Percentiles rank a stretch among this genome's conserved stretches.
Evolutionary conservation across 2,888 invertebrate genomes (phyloP).

Genomic region (Drosophila prolongata): DNA sequence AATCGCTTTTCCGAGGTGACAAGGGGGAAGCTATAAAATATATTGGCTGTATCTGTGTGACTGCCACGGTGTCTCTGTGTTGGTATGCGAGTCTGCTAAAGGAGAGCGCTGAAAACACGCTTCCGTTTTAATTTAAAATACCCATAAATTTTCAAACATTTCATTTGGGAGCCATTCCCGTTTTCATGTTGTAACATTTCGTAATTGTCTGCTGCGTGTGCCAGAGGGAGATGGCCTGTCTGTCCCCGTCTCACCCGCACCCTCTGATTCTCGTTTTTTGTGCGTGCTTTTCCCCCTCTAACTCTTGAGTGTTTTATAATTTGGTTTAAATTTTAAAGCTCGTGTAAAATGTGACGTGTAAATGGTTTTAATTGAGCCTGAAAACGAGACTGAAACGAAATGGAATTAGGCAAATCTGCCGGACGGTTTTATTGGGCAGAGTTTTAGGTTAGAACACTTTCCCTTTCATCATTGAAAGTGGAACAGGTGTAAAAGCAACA

Average conservation of each 20-base stretch:
- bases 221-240: conserved; percentile 24
- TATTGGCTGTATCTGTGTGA: conserved; percentile 68
- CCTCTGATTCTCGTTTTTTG: not conserved
- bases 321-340: conserved; percentile 66
- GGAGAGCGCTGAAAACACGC: conserved; percentile 80
- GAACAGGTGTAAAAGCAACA: conserved; percentile 6
- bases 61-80: conserved; percentile 9
- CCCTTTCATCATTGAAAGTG: conserved; percentile 13
- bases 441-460: conserved; percentile 12
- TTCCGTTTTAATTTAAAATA: conserved; percentile 85
- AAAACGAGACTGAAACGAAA: conserved; percentile 57
- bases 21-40: conserved; percentile 70
- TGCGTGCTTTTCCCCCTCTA: conserved; percentile 3
- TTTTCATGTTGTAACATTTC: conserved; percentile 74
- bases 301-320: conserved; percentile 57
- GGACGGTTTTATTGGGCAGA: conserved; percentile 5
- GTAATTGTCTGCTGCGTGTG: conserved; percentile 66
- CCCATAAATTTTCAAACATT: conserved; percentile 83
- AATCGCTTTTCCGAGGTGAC: conserved; percentile 4
- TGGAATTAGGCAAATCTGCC: conserved; percentile 47
- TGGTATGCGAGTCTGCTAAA: conserved; percentile 40
- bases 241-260: conserved; percentile 7
- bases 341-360: conserved; percentile 66
- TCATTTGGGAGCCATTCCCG: conserved; percentile 83
- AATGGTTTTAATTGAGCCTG: conserved; percentile 73